Evolutionary conservation across 2,888 invertebrate genomes (phyloP).

Genomic region (Eupithecia abbreviata): DNA sequence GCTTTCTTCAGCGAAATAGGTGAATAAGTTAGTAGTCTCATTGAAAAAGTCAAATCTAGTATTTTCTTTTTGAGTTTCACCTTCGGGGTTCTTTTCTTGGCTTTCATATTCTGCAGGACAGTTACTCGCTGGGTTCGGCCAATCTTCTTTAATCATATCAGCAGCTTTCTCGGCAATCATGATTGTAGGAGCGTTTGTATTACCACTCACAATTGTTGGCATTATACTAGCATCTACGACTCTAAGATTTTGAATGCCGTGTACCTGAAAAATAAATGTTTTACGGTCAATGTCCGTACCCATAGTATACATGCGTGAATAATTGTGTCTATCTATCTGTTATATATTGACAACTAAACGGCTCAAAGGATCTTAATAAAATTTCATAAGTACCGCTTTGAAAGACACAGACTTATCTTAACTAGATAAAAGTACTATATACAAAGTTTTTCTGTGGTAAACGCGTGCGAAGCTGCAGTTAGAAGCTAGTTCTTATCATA

Average conservation of each 20-base stretch:
- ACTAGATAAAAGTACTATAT: neutral
- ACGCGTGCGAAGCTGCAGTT: neutral
- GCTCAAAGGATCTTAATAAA: neutral
- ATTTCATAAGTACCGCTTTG: neutral
- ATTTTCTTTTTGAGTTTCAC: slow-evolving; percentile 45
- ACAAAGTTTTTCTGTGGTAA: too few relatives aligned
- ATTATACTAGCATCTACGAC: slow-evolving; percentile 93
- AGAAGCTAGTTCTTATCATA: neutral
- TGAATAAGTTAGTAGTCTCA: slow-evolving; percentile 65
- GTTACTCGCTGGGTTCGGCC: slow-evolving; percentile 63
- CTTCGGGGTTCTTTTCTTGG: slow-evolving; percentile 47
- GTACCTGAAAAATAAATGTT: slow-evolving; percentile 72
- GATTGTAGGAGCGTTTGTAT: slow-evolving; percentile 91
- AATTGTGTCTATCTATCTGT: neutral
- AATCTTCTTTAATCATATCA: slow-evolving; percentile 91
- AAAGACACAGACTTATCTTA: neutral
- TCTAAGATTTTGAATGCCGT: slow-evolving; percentile 87
- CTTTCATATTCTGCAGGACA: slow-evolving; percentile 48
- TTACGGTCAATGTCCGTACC: neutral
- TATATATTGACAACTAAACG: too few relatives aligned
- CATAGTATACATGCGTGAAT: neutral
- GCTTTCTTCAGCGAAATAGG: slow-evolving; percentile 46
- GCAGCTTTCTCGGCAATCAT: slow-evolving; percentile 94
- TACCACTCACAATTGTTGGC: slow-evolving; percentile 90
- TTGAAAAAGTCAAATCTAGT: slow-evolving; percentile 54